phyloP scores from a whole-genome alignment of 2,113 vertebrate genomes.

The Mirounga angustirostris region DNA sequence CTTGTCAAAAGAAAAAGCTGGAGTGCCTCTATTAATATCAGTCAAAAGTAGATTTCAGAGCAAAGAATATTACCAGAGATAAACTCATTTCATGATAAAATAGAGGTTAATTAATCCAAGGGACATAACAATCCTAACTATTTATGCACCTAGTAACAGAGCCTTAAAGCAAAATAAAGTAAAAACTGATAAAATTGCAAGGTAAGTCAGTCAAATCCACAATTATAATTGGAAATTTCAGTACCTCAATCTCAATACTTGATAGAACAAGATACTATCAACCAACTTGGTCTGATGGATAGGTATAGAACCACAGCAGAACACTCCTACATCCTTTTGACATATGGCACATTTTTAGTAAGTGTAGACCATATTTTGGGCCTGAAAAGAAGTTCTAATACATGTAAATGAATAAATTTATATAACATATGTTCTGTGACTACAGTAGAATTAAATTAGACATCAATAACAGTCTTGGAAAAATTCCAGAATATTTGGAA shows the following conservation, averaged over 20 bases:
- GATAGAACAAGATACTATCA: background rate
- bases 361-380: background rate
- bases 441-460: background rate
- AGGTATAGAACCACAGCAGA: background rate
- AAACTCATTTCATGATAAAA: slow-evolving; percentile 22
- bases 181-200: background rate
- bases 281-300: background rate
- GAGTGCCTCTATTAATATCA: background rate
- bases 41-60: slow-evolving; percentile 23
- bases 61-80: background rate
- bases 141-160: background rate
- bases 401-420: background rate
- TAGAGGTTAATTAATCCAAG: background rate
- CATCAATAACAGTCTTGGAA: background rate
- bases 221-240: background rate
- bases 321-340: background rate
- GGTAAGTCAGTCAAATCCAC: background rate
- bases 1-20: background rate
- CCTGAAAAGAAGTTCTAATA: background rate
- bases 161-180: background rate
- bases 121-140: background rate
- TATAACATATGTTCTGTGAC: background rate
- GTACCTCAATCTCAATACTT: background rate
- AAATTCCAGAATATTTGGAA: background rate
- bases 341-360: background rate